Evolutionary conservation across 1,140 invertebrate species (phyloP), one percentile per base, ranked within the genome.

Genomic region (Ganaspis sp.): DNA sequence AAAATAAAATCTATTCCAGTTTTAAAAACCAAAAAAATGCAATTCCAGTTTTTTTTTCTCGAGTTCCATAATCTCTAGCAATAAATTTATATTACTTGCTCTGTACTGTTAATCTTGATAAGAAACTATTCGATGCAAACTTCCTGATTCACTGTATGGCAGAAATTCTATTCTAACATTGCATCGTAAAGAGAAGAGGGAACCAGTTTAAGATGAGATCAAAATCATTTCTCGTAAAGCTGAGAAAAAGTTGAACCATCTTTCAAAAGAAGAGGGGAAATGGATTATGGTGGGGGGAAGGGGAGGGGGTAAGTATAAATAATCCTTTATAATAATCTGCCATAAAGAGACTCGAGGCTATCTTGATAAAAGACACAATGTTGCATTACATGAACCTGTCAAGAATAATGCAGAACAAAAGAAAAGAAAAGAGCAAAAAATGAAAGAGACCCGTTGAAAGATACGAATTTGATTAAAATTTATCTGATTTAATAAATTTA

Each of bases 321-420:
- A 64, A 64, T 64, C 58, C 58, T 64, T 29, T 64, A 64, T 64
- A 29, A 64, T 26, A 64, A 64, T 64, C 23, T 29, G 11, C 54
- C 23, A 64, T 64, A 29, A 29, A 29, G 54, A 49, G 45, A 49
- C 45, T 49, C 23, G 23, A 64, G 54, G 54, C 12, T 64, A 64
- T 64, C 54, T 64, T 64, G 54, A 64, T 64, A 29, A 64, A 29
- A 23, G 53, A 58, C 53, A 64, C 54, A 64, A 64, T 64, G 54
- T 64, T 64, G 5, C 54, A 64, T 64, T 64, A 64, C 54, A 64
- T 15, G 23, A 64, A 64, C 54, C 54, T 64, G 54, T 64, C 54
- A 29, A 29, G 54, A 64, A 64, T 64, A 29, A 64, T 64, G 23
- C 54, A 64, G 53, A 58, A 58, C 19, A 64, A 64, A 64, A 64